Conservation (phyloP, 2,888 invertebrate species). For the Cerastoderma edule region DNA sequence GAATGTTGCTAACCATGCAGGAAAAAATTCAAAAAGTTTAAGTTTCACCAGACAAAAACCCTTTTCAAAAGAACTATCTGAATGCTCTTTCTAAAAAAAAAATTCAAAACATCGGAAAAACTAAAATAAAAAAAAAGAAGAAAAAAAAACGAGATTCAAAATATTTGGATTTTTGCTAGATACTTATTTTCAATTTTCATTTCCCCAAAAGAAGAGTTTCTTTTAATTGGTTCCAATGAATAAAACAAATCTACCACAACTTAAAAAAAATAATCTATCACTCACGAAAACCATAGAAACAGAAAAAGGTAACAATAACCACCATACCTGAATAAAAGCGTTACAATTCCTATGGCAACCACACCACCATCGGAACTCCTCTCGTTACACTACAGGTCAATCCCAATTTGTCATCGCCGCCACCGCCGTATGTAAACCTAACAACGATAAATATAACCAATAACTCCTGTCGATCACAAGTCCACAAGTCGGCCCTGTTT, state of each 20-base stretch:
- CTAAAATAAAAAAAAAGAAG: too few species aligned
- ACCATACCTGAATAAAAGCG: conserved; percentile 13
- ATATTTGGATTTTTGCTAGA: too few species aligned
- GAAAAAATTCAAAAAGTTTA: too few species aligned
- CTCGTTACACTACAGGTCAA: conserved; percentile 15
- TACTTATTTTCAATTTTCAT: background rate
- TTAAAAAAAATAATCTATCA: background rate
- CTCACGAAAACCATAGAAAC: too few species aligned
- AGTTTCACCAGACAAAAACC: too few species aligned
- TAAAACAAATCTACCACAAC: background rate
- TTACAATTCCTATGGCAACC: conserved; percentile 43
- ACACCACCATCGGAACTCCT: conserved; percentile 17
- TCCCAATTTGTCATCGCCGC: conserved; percentile 30
- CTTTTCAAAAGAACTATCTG: too few species aligned
- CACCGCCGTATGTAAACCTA: conserved; percentile 27
- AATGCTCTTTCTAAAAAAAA: too few species aligned
- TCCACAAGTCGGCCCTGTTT: too few species aligned
- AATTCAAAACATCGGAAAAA: too few species aligned
- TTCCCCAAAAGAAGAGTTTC: background rate
- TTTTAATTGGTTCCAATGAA: background rate
- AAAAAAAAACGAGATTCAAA: too few species aligned
- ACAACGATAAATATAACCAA: conserved; percentile 45
- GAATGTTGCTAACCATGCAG: too few species aligned
- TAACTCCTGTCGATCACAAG: conserved; percentile 18
- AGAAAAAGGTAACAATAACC: too few species aligned